Base-by-base conservation (phyloP, 1,140 invertebrate genomes). In the Drosophila carrolli region DNA sequence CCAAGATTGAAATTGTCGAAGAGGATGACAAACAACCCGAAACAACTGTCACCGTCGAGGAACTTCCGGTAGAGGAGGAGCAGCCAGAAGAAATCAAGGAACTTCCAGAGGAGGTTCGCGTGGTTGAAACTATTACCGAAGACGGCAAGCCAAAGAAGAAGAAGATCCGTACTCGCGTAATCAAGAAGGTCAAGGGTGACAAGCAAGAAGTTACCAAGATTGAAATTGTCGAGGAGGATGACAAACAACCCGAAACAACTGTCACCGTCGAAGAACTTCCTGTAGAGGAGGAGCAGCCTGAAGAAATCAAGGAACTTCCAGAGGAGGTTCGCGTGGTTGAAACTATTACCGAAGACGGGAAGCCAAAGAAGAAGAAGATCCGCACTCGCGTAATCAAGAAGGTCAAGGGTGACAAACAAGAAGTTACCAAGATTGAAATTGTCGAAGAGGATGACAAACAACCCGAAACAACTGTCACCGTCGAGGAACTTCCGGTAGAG, bases 351-450 rank as follows among this genome's bases (percentile, higher is more conserved):
- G 27, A 50, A 32, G 47, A 50, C 27, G 47, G 47, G 27, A 50
- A 14, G n/a, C 27, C 47, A 9, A 50, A 32, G 27, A 50, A 50
- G 47, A 50, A 50, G 27, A 50, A 50, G 47, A 50, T 50, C 47
- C 47, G 47, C 4, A 50, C 47, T 32, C 47, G 47, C 0, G 27
- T 50, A 5, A 50, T 50, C 13, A 50, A 50, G 47, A 50, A 50
- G 47, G 47, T 50, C 47, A 50, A 50, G 47, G 47, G 47, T 9
- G 47, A 50, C 27, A 50, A 32, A 5, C 47, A 50, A 50, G 47
- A 50, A 32, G 47, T 50, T 4, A 50, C 47, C 1, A 50, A 50
- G n/a, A 50, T 50, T 29, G 47, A 50, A 50, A 50, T 27, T 0
- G 27, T 50, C 4, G 47, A 50, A n/a, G 47, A 50, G 8, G 47